Conservation (phyloP, 2,797 vertebrate genomes). For the Manis crassicaudata region DNA sequence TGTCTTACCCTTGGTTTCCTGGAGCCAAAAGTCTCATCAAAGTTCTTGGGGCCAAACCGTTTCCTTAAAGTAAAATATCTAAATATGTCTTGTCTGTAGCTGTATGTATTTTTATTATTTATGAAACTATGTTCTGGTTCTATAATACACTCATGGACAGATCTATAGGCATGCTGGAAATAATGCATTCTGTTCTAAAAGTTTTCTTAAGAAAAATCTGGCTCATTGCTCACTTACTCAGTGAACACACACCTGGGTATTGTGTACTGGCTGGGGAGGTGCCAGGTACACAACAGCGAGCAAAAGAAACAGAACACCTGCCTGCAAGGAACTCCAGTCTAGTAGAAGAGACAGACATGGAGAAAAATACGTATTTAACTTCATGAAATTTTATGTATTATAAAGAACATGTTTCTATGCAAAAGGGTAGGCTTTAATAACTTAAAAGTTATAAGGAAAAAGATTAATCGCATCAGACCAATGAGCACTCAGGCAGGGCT, state of each 20-base stretch:
- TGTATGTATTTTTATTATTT: neutral
- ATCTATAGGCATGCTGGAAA: neutral
- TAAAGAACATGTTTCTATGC: neutral
- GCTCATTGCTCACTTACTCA: neutral
- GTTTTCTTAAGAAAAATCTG: constrained; percentile 4
- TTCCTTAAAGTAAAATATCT: neutral
- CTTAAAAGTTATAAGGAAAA: neutral
- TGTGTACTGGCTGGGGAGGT: neutral
- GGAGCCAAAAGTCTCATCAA: too few relatives aligned
- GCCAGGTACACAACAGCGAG: neutral
- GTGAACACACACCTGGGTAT: neutral
- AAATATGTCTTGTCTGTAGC: neutral
- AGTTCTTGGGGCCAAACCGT: neutral
- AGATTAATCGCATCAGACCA: neutral
- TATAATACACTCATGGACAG: neutral
- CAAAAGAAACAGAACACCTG: neutral
- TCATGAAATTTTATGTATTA: too few relatives aligned
- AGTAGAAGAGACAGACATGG: neutral
- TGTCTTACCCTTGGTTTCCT: neutral
- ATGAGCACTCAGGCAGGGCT: neutral
- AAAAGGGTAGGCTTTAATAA: neutral
- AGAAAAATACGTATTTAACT: neutral
- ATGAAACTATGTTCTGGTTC: constrained; percentile 16
- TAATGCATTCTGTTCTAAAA: neutral
- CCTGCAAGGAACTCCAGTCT: neutral